Evolutionary conservation across 2,113 vertebrate genomes (phyloP), one percentile per base, ranked within the genome.

Genomic region (Dicentrarchus labrax): DNA sequence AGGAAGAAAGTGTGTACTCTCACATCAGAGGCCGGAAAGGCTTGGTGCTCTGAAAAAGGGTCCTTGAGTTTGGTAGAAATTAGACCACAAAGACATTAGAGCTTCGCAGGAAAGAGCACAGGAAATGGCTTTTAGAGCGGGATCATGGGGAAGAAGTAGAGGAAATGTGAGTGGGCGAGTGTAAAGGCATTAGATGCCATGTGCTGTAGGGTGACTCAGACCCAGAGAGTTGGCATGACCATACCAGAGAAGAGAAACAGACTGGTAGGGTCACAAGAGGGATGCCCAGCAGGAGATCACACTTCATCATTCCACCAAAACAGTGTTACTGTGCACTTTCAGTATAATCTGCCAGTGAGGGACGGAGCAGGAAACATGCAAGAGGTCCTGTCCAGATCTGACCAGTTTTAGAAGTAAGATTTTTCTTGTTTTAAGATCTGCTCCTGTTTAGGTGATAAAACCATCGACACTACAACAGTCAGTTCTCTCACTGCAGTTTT

Each of bases 141-240:
- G 65, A 61, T 38, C 62, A 61, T 19, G 66, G 74, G 76, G 61
- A 72, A 70, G 15, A 16, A 51, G 30, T 3, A n/a, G 22, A 30
- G 59, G 45, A 75, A 62, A 59, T 19, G 72, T 15, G 71, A 59
- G 78, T 72, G 80, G 69, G 82, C 61, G 74, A 56, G 68, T 1
- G 43, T 36, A 19, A 22, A 36, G 38, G 72, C 60, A 67, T 74
- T 70, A 43, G 78, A 53, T 85, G 84, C 88, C 71, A 72, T 57
- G 75, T 84, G 86, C 51, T 64, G 82, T 21, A 30, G 65, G 60
- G 84, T 86, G 89, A 92, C 80, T 91, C 89, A 89, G 86, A 85
- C 71, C 68, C 71, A 50, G 48, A 71, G 75, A 72, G 71, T 6
- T 83, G 80, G 81, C 85, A 79, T 30, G 56, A 51, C 19, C n/a